Evolutionary conservation across 2,888 invertebrate genomes (phyloP), one percentile per base, ranked within the genome.

Genomic region (Agrotis ipsilon): DNA sequence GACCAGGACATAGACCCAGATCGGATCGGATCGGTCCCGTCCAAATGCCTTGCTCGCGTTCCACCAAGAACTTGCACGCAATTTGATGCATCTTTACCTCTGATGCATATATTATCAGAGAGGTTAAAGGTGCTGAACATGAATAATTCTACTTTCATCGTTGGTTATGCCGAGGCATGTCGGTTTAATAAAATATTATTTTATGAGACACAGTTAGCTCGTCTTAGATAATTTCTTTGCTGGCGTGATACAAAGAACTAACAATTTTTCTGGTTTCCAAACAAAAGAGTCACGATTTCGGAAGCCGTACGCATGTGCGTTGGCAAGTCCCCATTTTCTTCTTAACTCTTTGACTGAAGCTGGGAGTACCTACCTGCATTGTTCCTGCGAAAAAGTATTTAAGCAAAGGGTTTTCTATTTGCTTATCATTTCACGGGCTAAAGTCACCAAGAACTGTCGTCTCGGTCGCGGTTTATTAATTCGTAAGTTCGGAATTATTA

Each of bases 371-470:
- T 55, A 32, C 55, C 32, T 32, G 14, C 24, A 16, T n/a, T 13
- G 16, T 55, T 3, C n/a, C 16, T 19, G 14, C 19, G 5, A 63
- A 72, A 46, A 63, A 13, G n/a, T 63, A 32, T 71, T 16, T n/a
- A 73, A 72, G 19, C 13, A 27, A 48, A 54, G 46, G 18, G 4
- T 16, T 9, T 19, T 39, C 39, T 39, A 39, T 11, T 39, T 21
- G 1, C 19, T 48, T 27, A 43, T 64, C 65, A 73, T 73, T 71
- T 0, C 43, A 49, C 43, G 27, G 9, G 7, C 21, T 5, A 39
- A 11, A 43, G 39, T 49, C 73, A 54, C 5, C 52, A n/a, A n/a
- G 46, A 27, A 19, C 16, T 14, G 46, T 21, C 43, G 13, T 18
- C 39, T 21, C 2, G 21, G 9, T 46, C 14, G 0, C 2, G 70